A percentile compares a stretch with the other conserved stretches of the same genome.
These are phyloP conservation scores for Chironomus riparius DNA, from an alignment of 2,888 invertebrate species.

Conservation along the genomic window DNA sequence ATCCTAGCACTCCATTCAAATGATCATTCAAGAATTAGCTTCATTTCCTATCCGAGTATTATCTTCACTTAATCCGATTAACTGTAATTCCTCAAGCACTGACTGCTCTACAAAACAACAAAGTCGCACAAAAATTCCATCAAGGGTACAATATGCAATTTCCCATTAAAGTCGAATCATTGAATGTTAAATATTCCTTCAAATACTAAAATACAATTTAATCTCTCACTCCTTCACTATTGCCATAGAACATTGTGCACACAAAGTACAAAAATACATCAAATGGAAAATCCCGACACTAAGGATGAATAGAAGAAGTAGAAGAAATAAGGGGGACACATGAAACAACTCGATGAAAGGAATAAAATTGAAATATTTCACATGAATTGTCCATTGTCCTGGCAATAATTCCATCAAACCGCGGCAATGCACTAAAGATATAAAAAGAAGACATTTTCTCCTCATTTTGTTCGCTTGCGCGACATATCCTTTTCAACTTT, in stretches of 20 bases:
- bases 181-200: no score
- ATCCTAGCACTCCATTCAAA: no score
- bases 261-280: neutral
- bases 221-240: no score
- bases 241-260: neutral
- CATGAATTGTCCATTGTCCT: slow-evolving; percentile 8
- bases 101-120: no score
- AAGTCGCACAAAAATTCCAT: no score
- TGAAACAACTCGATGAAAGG: neutral
- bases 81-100: no score
- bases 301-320: neutral
- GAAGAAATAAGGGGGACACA: neutral
- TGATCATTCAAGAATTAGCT: no score
- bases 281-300: neutral
- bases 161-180: no score
- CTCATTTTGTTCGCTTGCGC: neutral
- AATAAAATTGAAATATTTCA: neutral
- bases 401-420: slow-evolving; percentile 14
- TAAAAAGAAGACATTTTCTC: neutral
- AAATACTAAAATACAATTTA: no score
- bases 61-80: no score
- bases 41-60: no score
- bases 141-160: no score
- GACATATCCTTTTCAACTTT: neutral
- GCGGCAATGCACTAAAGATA: neutral